Base-by-base conservation (phyloP, 2,113 vertebrate genomes). In the Erinaceus europaeus region DNA sequence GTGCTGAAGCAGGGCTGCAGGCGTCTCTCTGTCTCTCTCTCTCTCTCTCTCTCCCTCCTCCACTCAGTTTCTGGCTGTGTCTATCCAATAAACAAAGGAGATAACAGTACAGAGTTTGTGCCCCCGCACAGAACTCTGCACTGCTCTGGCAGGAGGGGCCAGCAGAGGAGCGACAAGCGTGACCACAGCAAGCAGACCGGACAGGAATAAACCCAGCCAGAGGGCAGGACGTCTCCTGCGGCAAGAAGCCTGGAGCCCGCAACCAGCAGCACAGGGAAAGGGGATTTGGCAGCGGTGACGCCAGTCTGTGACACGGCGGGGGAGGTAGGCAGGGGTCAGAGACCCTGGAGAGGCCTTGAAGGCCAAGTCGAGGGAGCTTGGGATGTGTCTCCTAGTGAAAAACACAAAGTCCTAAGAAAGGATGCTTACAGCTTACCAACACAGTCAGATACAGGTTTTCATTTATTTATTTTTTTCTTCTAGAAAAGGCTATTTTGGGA, bases 331-430 rank as follows among this genome's bases (percentile, higher is more conserved):
- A 42, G 32, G 20, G 50, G 27, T 8, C 8, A 80, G 44, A 72
- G 52, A 46, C 32, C 57, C 9, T 4, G 9, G 3, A 29, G 42
- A 74, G 52, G 48, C 17, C 34, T 4, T 48, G 52, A 21, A 29
- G 25, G 25, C 29, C 52, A 20, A 8, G 48, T 57, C 0, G 9
- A 82, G 18, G 42, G n/a, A 61, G 29, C 27, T 18, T 74, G 48
- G 38, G 48, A 81, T 57, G 4, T 11, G 57, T 46, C 59, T 84
- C 34, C 83, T 76, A 67, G 23, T 68, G 32, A 78, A 88, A 76
- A 52, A 0, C n/a, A 50, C 6, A 40, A 88, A 40, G 46, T 9
- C 69, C 84, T n/a, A n/a, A 20, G 9, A 17, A 82, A 85, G 34
- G 65, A 72, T 57, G 62, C 13, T 75, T 44, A 73, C 23, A 40